These are phyloP conservation scores for Tinamus major DNA, from an alignment of 2,797 vertebrate species.

Conservation along the genomic window DNA sequence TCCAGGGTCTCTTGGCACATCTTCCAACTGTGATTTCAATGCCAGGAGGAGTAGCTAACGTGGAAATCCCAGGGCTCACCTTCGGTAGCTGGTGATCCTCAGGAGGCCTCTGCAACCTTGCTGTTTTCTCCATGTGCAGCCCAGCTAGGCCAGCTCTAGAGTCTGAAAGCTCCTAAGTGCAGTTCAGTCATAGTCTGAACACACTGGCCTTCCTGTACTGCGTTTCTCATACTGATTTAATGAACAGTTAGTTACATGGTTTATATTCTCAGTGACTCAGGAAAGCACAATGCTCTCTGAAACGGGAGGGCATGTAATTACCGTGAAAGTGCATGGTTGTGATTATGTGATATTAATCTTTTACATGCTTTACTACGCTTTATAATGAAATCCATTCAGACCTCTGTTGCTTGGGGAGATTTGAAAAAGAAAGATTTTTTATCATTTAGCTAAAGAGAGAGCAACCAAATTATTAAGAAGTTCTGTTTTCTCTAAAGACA, in stretches of 20 bases:
- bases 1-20: neutral
- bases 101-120: neutral
- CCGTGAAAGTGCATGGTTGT: neutral
- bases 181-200: neutral
- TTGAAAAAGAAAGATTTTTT: neutral
- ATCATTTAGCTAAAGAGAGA: neutral
- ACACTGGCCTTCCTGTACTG: neutral
- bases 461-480: neutral
- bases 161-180: neutral
- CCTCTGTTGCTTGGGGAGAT: neutral
- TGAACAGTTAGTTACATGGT: neutral
- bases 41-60: neutral
- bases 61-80: neutral
- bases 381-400: neutral
- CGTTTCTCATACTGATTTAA: conserved; percentile 5
- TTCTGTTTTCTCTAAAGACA: neutral
- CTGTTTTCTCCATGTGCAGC: neutral
- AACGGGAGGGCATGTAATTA: neutral
- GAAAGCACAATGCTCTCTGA: neutral
- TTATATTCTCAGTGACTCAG: neutral
- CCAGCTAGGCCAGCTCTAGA: neutral
- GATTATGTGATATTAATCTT: neutral
- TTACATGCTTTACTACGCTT: neutral
- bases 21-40: neutral
- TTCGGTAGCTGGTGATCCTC: neutral